Evolutionary conservation across 2,888 invertebrate genomes (phyloP), one percentile per base, ranked within the genome.

Genomic region (Formica aserva): DNA sequence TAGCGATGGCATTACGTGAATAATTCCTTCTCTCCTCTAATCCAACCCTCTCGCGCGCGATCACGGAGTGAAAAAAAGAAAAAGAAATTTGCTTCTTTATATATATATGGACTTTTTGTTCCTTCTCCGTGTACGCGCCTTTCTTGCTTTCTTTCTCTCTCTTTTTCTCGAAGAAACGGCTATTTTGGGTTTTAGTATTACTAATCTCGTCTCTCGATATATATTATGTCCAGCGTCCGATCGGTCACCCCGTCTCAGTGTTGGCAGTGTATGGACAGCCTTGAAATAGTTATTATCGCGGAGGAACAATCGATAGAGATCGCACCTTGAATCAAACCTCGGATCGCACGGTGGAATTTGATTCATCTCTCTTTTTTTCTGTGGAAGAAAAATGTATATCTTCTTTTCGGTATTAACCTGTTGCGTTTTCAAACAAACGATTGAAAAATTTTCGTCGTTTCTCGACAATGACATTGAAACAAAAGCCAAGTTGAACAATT

Each of bases 171-270:
- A 29, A 76, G 82, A 80, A 86, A 87, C 83, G 84, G 87, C 84
- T 92, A 93, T 93, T 94, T 94, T 94, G 93, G 94, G 92, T 92
- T 94, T 93, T 93, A 93, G 93, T 92, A 93, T 93, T 91, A 92
- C 82, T 81, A 86, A 90, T 89, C 83, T 90, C 90, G 88, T 69
- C 63, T 62, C 81, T 52, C 81, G 74, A 48, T 67, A 72, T n/a
- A 52, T 8, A n/a, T 80, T 82, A 63, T 81, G 29, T 35, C 52
- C 75, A 74, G 87, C 62, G 45, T 72, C 78, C 60, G 85, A 72
- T 57, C 83, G 78, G 72, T 45, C 41, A 41, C 78, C 78, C 62
- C 74, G 74, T 80, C 78, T 32, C 78, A 35, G 3, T 60, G 71
- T 66, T 89, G 90, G 88, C 85, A 88, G 86, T 88, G 83, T 71